Base-by-base conservation (phyloP, 2,888 invertebrate species). In the Cryptus armator region DNA sequence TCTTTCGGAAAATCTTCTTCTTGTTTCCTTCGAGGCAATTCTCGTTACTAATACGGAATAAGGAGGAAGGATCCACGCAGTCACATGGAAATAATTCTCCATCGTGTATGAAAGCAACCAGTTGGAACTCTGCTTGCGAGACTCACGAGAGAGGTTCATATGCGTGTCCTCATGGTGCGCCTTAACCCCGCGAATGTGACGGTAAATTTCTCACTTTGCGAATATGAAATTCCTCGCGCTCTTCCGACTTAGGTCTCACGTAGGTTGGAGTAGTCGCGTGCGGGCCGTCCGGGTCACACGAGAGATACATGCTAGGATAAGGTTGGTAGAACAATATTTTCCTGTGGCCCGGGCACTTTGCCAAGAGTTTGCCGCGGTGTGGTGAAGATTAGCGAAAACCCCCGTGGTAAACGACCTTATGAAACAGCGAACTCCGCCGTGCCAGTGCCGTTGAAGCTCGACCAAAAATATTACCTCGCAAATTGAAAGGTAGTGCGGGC, bases 301-400 rank as follows among this genome's bases (percentile, higher is more conserved):
- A 71, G 74, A 71, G 89, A 89, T 89, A 88, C 87, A 88, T 86
- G 87, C 59, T 86, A 81, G 81, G 89, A 90, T 90, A 89, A 88
- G 84, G 87, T 84, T 86, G 87, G 88, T 75, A 84, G 86, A 89
- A 89, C 90, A 89, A 90, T 90, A 90, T 91, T 90, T 91, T 90
- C 85, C 78, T 85, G 84, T 9, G 37, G 56, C 48, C 85, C 64
- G 87, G 91, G 91, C 90, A 91, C 86, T 89, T 89, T 88, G 90
- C 90, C 91, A 91, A 87, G 85, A 87, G 87, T 88, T 90, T 86
- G 90, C 37, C 48, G 12, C 87, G 89, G 89, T 86, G 85, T 86
- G 86, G 90, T 84, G 90, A 91, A 91, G 90, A 91, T 91, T 91
- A 91, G 90, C 90, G 89, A 89, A 90, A 88, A 68, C 88, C 88